phyloP scores from a whole-genome alignment of 1,140 invertebrate genomes.

The Pentalonia nigronervosa region DNA sequence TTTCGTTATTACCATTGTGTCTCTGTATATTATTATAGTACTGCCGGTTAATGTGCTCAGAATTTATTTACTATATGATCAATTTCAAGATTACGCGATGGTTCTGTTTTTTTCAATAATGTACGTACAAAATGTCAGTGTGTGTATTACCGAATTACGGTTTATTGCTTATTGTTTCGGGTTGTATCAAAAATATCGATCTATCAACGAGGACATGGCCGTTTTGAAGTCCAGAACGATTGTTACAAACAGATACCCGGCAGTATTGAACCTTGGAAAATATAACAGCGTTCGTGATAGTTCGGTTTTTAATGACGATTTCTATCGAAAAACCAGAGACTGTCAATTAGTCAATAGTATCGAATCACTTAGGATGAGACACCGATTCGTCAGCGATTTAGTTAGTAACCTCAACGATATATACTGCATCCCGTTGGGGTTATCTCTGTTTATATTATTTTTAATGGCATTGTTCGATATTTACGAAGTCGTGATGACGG shows the following conservation, averaged over 20 bases:
- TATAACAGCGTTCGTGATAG: not conserved
- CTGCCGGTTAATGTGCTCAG: not conserved
- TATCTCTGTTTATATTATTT: not conserved
- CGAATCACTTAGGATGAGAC: not conserved
- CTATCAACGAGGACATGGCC: not conserved
- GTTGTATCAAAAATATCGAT: not conserved
- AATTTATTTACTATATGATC: not conserved
- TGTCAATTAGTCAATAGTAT: not conserved
- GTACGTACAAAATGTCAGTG: not conserved
- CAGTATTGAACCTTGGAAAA: not conserved
- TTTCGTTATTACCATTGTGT: not conserved
- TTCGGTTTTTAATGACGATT: not conserved
- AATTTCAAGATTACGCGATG: not conserved
- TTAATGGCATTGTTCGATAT: constrained; percentile 24
- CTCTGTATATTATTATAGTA: not conserved
- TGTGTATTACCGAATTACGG: not conserved
- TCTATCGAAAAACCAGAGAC: not conserved
- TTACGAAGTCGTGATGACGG: not conserved
- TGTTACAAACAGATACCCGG: not conserved
- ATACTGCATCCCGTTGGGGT: not conserved
- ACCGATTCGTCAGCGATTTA: not conserved
- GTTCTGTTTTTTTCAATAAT: not conserved
- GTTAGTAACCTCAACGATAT: not conserved
- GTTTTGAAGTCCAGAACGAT: constrained; percentile 7
- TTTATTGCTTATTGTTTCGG: not conserved